Evolutionary conservation across 2,888 invertebrate genomes (phyloP).

Genomic region (Suillia variegata): DNA sequence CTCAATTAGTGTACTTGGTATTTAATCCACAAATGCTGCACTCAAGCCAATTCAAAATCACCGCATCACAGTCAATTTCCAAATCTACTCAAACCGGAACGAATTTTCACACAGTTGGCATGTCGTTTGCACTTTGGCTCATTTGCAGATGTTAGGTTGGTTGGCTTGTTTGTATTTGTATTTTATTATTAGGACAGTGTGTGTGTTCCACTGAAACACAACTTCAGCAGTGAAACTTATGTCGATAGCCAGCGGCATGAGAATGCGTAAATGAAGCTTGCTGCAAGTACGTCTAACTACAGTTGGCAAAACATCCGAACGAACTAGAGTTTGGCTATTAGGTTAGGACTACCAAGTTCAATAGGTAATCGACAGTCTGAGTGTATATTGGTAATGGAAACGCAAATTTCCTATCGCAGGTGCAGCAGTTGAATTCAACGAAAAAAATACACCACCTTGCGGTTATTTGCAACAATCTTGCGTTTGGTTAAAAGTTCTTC

Average conservation of each 20-base stretch:
- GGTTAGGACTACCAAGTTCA: too few relatives aligned
- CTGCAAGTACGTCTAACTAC: neutral
- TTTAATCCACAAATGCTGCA: neutral
- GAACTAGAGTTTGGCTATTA: neutral
- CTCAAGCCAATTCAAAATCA: neutral
- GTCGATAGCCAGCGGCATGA: too few relatives aligned
- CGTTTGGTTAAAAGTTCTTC: too few relatives aligned
- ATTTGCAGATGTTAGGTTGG: neutral
- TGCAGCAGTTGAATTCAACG: too few relatives aligned
- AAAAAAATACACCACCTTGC: too few relatives aligned
- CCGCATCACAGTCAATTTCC: neutral
- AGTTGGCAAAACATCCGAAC: slow-evolving; percentile 7
- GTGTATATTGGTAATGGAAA: neutral
- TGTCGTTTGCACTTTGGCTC: neutral
- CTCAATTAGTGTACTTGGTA: neutral
- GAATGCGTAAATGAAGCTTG: slow-evolving; percentile 8
- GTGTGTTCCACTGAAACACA: neutral
- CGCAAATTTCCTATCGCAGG: neutral
- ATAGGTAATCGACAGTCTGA: too few relatives aligned
- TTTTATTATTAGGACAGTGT: neutral
- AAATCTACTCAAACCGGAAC: neutral
- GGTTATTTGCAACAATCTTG: too few relatives aligned
- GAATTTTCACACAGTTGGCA: neutral
- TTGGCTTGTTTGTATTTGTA: too few relatives aligned
- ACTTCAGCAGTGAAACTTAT: too few relatives aligned